Conservation (phyloP, 2,113 vertebrate species). For the Asarcornis scutulata region DNA sequence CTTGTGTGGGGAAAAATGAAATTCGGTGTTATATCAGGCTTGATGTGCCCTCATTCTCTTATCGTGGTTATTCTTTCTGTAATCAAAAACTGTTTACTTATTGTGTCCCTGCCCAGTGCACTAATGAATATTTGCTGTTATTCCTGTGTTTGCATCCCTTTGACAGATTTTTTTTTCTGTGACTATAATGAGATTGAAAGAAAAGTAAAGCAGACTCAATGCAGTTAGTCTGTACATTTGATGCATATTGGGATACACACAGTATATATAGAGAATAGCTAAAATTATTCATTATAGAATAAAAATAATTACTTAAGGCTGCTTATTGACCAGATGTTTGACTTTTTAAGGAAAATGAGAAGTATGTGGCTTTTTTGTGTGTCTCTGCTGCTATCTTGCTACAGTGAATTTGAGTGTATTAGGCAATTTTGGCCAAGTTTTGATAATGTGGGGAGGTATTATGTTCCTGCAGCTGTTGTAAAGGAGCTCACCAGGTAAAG, state of each 20-base stretch:
- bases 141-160: neutral
- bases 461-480: no score
- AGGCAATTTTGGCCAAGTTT: no score
- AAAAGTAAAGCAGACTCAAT: neutral
- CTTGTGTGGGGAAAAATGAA: neutral
- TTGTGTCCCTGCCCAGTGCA: neutral
- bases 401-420: no score
- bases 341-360: no score
- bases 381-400: no score
- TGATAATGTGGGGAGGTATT: no score
- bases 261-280: neutral
- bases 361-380: no score
- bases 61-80: neutral
- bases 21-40: neutral
- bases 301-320: neutral
- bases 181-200: neutral
- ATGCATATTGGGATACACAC: neutral
- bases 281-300: neutral
- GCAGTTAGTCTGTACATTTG: neutral
- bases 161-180: neutral
- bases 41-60: neutral
- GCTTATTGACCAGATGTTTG: no score
- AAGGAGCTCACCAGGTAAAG: no score
- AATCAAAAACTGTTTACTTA: neutral
- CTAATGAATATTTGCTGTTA: neutral